These are phyloP conservation scores for Dryobota labecula DNA, from an alignment of 2,888 invertebrate species.

Conservation along the genomic window DNA sequence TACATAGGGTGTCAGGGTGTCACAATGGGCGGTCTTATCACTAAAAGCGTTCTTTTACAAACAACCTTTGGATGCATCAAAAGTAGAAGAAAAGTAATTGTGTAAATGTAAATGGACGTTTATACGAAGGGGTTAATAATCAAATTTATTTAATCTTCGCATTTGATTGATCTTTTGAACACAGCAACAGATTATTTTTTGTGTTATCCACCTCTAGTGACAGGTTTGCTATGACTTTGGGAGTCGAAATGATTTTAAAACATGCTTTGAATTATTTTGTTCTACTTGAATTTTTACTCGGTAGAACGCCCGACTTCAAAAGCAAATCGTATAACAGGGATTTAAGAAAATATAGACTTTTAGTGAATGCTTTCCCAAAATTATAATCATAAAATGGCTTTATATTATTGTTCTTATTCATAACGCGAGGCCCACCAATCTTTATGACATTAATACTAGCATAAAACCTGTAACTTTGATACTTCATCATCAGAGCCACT, in stretches of 20 bases:
- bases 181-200: not conserved
- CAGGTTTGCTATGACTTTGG: not conserved
- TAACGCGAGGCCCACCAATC: not conserved
- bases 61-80: too few relatives aligned
- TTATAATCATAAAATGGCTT: not conserved
- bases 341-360: not conserved
- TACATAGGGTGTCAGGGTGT: too few relatives aligned
- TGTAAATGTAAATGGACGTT: too few relatives aligned
- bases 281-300: not conserved
- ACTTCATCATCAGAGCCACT: conserved; percentile 68
- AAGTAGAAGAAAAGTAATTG: too few relatives aligned
- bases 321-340: too few relatives aligned
- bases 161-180: not conserved
- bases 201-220: not conserved
- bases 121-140: too few relatives aligned
- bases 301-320: not conserved
- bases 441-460: not conserved
- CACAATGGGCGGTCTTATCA: too few relatives aligned
- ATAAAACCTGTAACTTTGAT: not conserved
- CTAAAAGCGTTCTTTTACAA: too few relatives aligned
- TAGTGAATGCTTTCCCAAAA: not conserved
- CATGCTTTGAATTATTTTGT: not conserved
- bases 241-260: not conserved
- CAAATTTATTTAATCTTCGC: not conserved
- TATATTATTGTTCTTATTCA: not conserved